Base-by-base conservation (phyloP, 2,797 vertebrate species). In the Merluccius polli region DNA sequence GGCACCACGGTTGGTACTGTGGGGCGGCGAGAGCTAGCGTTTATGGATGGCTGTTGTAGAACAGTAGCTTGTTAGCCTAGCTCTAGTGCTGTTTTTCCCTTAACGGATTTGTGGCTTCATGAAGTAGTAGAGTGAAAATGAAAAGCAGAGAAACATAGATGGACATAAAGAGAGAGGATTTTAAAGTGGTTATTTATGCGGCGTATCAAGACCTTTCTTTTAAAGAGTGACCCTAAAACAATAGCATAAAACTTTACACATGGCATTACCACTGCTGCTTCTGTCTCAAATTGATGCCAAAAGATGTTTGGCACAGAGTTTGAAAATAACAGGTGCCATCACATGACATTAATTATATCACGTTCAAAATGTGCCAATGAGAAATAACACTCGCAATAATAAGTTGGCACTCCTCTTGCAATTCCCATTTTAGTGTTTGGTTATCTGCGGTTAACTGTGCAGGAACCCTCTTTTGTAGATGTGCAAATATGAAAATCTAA, bases 1-100 rank as follows among this genome's bases (percentile, higher is more conserved):
- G 90, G 86, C 93, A 93, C 91, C 93, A 97, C 91, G 96, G 97
- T 98, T 95, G 94, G 97, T 98, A 95, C 92, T 83, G 82, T 3
- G 21, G 79, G 12, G 69, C 3, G 31, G 11, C 41, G 4, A 0
- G 41, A 9, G 11, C 21, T 76, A 18, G 83, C 44, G 76, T 80
- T 78, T 73, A 82, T 80, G 70, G 77, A 78, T 83, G 79, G 79
- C 79, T 79, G 70, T 70, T 44, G 81, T 72, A 77, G 41, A 63
- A 2, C 27, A 68, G 1, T 65, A 65, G 59, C 59, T 65, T 10
- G 24, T 30, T 31, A 65, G 59, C 59, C 59, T 27, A 3, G 59
- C 59, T 65, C 59, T 65, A 65, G n/a, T 12, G 59, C 24, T 24
- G 8, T 11, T 7, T 5, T 52, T 4, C 12, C 44, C 1, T 24